Conservation (phyloP, 2,797 vertebrate genomes). For the Chaetodon trifasciatus region DNA sequence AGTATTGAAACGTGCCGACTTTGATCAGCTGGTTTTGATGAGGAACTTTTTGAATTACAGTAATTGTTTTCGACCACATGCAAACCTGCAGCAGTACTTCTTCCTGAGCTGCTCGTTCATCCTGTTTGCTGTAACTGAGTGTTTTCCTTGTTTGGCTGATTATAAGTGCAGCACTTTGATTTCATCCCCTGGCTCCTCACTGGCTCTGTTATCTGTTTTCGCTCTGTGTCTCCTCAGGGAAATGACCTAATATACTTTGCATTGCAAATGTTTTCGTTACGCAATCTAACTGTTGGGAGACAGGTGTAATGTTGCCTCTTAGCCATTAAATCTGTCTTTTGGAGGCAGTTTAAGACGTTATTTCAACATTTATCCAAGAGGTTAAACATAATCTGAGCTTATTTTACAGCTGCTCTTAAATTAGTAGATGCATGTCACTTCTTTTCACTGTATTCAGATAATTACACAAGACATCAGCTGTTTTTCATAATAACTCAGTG, state of each 20-base stretch:
- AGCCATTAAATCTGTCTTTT: conserved; percentile 36
- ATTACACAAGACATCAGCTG: background rate
- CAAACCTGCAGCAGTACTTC: background rate
- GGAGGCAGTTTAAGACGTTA: conserved; percentile 19
- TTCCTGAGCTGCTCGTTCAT: background rate
- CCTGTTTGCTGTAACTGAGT: background rate
- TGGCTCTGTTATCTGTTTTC: conserved; percentile 14
- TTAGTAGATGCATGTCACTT: background rate
- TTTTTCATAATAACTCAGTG: background rate
- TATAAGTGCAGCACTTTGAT: conserved; percentile 61
- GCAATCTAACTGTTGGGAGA: conserved; percentile 34
- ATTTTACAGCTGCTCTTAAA: background rate
- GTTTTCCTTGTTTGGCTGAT: background rate
- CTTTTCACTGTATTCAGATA: background rate
- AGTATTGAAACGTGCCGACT: background rate
- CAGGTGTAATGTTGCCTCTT: conserved; percentile 60
- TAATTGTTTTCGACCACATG: background rate
- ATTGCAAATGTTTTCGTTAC: conserved; percentile 76
- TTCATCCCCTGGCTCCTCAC: conserved; percentile 27
- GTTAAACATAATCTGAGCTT: background rate
- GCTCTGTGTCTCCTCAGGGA: conserved; percentile 11
- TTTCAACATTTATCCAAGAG: background rate
- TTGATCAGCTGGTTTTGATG: background rate
- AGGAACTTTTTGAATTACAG: background rate
- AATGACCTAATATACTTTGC: conserved; percentile 60